phyloP scores from a whole-genome alignment of 2,888 invertebrate species.

The Cataglyphis altisquamis region DNA sequence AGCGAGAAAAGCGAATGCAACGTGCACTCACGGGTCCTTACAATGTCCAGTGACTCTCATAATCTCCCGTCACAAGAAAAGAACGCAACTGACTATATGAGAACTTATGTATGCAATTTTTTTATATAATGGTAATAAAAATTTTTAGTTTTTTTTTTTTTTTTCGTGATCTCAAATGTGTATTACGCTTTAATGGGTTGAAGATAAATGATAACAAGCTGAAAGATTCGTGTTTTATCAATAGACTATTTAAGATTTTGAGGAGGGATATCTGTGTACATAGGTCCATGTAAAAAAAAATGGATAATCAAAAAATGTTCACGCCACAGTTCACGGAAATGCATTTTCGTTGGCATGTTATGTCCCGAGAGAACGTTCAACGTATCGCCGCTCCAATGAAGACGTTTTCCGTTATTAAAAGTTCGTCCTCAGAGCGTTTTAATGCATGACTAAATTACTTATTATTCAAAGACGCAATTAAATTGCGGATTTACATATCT shows the following conservation, averaged over 20 bases:
- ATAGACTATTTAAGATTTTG: conserved; percentile 2
- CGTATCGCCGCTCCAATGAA: conserved; percentile 56
- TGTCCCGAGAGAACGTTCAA: conserved; percentile 3
- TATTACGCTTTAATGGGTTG: background rate
- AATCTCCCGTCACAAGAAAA: background rate
- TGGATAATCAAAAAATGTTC: conserved; percentile 57
- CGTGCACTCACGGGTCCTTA: background rate
- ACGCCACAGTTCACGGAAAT: conserved; percentile 32
- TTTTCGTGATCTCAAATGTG: background rate
- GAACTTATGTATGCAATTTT: background rate
- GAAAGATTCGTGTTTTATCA: background rate
- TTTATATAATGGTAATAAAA: background rate
- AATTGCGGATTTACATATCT: conserved; percentile 74
- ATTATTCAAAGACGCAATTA: conserved; percentile 74
- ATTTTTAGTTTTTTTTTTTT: background rate
- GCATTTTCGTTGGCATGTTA: conserved; percentile 39
- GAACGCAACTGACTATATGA: background rate
- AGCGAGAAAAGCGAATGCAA: conserved; percentile 59
- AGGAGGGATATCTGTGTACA: too few relatives aligned
- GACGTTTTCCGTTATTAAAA: conserved; percentile 64
- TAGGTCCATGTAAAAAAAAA: background rate
- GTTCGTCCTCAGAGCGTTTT: conserved; percentile 60
- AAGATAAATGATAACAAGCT: background rate
- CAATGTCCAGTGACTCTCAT: conserved; percentile 7
- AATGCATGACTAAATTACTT: conserved; percentile 65